A percentile compares a stretch with the other conserved stretches of the same genome.
Conservation (phyloP, 2,797 vertebrate genomes). For the Rhincodon typus region DNA sequence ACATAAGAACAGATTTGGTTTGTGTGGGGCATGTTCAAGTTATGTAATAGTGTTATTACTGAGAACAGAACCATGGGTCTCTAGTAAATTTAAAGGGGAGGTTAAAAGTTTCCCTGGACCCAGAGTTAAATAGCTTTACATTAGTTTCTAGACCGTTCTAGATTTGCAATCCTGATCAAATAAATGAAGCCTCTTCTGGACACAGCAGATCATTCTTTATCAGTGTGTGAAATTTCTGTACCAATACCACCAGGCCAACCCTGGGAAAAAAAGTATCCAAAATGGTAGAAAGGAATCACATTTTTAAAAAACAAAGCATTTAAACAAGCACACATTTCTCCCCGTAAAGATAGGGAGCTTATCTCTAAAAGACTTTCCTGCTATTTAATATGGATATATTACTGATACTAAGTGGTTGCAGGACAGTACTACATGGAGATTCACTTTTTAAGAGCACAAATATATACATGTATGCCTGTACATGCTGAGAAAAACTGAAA, state of each 20-base stretch:
- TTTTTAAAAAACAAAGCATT: background rate
- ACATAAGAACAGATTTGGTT: background rate
- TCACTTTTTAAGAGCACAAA: background rate
- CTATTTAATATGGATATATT: background rate
- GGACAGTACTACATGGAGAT: background rate
- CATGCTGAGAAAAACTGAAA: background rate
- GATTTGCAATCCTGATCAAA: background rate
- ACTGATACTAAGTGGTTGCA: background rate
- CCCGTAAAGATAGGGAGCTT: background rate
- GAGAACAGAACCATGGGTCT: background rate
- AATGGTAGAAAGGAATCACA: background rate
- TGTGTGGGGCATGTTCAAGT: background rate
- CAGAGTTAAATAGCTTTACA: background rate
- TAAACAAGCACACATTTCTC: background rate
- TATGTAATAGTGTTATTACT: background rate
- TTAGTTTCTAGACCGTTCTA: background rate
- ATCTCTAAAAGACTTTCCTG: background rate
- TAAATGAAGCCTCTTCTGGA: background rate
- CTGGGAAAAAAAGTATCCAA: background rate
- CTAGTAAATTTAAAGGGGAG: background rate
- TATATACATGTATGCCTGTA: background rate
- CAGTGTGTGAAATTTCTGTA: background rate
- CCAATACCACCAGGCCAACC: background rate
- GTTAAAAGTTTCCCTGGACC: background rate
- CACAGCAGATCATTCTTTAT: background rate